These are phyloP conservation scores for Rhodinocichla rosea DNA, from an alignment of 2,113 vertebrate species.

Conservation along the genomic window DNA sequence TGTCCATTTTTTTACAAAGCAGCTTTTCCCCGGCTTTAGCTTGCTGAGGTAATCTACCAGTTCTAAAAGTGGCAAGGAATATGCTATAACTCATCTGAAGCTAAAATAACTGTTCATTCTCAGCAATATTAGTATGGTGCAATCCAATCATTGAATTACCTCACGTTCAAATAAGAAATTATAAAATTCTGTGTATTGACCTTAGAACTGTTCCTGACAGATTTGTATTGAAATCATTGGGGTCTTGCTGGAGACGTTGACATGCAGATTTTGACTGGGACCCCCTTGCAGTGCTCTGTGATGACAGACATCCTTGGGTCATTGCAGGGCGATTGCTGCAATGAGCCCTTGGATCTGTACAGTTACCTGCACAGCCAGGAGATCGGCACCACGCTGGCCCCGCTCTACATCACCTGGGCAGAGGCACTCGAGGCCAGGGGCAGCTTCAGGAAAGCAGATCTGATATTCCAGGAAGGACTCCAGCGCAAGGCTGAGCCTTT, in stretches of 20 bases:
- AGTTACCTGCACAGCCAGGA: conserved; percentile 88
- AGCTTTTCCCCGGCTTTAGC: background rate
- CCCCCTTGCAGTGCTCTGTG: background rate
- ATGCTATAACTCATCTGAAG: background rate
- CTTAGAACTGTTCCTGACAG: background rate
- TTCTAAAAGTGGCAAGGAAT: background rate
- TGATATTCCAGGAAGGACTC: conserved; percentile 87
- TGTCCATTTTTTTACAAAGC: background rate
- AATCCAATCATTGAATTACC: background rate
- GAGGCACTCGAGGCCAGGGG: conserved; percentile 88
- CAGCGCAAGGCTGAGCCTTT: conserved; percentile 81
- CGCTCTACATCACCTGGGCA: conserved; percentile 92
- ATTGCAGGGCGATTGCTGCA: conserved; percentile 80
- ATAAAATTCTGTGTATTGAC: background rate
- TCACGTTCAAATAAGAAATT: background rate
- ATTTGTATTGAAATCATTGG: background rate
- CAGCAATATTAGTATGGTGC: background rate
- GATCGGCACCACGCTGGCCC: conserved; percentile 82
- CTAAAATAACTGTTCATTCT: background rate
- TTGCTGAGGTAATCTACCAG: background rate
- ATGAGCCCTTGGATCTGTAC: conserved; percentile 88
- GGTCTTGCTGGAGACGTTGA: background rate
- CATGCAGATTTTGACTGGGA: background rate
- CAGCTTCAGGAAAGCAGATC: conserved; percentile 86
- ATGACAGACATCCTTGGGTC: background rate